Evolutionary conservation across 53 echinoderm and acorn worm genomes (phyloP).

Genomic region (Luidia sarsii): DNA sequence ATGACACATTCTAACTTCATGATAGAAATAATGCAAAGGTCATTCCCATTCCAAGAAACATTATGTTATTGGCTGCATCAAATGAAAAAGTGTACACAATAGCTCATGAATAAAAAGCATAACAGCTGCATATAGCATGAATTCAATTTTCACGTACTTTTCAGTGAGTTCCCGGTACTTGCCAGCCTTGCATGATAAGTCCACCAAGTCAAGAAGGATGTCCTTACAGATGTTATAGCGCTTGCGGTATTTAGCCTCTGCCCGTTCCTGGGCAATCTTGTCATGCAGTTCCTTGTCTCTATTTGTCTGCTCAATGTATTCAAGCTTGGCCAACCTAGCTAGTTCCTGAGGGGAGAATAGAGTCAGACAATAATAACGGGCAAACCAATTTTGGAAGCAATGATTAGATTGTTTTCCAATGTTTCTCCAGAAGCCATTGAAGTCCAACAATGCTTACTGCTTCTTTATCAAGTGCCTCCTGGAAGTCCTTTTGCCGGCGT

Average conservation of each 20-base stretch:
- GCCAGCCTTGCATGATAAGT: slow-evolving; percentile 92
- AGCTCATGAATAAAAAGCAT: too few relatives aligned
- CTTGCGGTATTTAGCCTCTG: slow-evolving; percentile 91
- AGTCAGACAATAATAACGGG: neutral
- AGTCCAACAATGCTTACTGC: too few relatives aligned
- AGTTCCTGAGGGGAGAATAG: slow-evolving; percentile 72
- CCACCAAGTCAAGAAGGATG: slow-evolving; percentile 82
- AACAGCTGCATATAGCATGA: neutral
- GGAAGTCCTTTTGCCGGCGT: slow-evolving; percentile 88
- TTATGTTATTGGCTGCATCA: neutral
- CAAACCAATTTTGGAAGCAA: too few relatives aligned
- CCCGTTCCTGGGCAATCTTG: slow-evolving; percentile 86
- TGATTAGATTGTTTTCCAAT: too few relatives aligned
- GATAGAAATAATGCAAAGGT: too few relatives aligned
- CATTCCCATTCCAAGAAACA: too few relatives aligned
- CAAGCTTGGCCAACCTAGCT: slow-evolving; percentile 86
- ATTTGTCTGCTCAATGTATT: slow-evolving; percentile 92
- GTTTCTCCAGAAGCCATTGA: too few relatives aligned
- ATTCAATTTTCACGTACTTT: slow-evolving; percentile 64
- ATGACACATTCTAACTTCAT: too few relatives aligned
- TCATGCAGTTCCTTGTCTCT: slow-evolving; percentile 97
- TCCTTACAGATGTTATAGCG: slow-evolving; percentile 84
- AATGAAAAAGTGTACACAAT: neutral
- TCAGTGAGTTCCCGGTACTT: slow-evolving; percentile 98
- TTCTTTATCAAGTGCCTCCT: slow-evolving; percentile 91